Evolutionary conservation across 2,888 invertebrate genomes (phyloP).

Genomic region (Pandemis corylana): DNA sequence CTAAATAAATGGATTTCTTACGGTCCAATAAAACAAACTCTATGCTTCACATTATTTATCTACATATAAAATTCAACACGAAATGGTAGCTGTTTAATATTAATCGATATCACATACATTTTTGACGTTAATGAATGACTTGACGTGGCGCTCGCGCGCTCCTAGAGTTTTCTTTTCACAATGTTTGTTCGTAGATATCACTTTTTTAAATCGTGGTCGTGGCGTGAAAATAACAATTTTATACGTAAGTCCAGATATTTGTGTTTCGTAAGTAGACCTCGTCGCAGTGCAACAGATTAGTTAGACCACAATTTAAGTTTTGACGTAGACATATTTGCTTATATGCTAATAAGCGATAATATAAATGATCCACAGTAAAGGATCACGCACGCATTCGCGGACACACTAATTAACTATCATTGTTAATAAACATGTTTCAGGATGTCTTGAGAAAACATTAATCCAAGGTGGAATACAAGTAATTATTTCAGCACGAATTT

Average conservation of each 20-base stretch:
- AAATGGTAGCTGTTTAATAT: neutral
- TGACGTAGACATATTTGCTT: constrained; percentile 8
- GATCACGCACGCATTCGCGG: constrained; percentile 60
- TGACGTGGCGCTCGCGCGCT: neutral
- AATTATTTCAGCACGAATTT: neutral
- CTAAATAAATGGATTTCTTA: constrained; percentile 14
- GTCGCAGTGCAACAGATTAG: constrained; percentile 9
- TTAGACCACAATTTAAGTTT: constrained; percentile 15
- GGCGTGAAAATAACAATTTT: neutral
- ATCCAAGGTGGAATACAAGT: neutral
- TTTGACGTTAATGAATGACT: constrained; percentile 2
- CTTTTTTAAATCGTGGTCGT: neutral
- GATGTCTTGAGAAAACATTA: constrained; percentile 24
- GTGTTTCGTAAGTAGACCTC: neutral
- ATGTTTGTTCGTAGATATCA: neutral
- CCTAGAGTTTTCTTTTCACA: neutral
- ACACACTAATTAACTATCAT: constrained; percentile 51
- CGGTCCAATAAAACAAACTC: constrained; percentile 1
- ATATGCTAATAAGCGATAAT: constrained; percentile 57
- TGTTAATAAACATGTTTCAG: constrained; percentile 39
- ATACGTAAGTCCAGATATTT: neutral
- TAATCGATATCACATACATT: constrained; percentile 1
- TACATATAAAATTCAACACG: neutral
- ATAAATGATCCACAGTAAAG: constrained; percentile 49
- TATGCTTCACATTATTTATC: neutral